Evolutionary conservation across 2,797 vertebrate species (phyloP).

Genomic region (Sciurus vulgaris): DNA sequence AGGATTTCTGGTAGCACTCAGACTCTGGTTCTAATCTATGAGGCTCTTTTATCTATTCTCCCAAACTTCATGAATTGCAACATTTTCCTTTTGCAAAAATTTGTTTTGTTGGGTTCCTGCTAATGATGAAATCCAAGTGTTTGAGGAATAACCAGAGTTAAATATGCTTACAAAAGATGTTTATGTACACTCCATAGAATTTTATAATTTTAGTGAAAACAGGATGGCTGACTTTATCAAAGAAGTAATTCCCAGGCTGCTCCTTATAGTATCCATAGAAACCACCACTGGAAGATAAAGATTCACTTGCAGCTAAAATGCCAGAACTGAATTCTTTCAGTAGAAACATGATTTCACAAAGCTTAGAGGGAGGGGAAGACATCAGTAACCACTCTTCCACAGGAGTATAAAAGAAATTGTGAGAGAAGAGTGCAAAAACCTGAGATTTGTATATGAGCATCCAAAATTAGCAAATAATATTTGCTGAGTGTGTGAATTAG

Average conservation of each 20-base stretch:
- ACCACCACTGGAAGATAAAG: not conserved
- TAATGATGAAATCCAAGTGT: not conserved
- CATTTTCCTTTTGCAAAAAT: not conserved
- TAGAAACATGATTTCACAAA: conserved; percentile 1
- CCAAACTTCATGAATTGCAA: not conserved
- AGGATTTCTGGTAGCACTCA: not conserved
- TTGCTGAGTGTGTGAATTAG: not conserved
- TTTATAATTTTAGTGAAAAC: not conserved
- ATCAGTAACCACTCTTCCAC: not conserved
- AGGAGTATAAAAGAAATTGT: not conserved
- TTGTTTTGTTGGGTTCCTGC: not conserved
- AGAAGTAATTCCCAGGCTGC: not conserved
- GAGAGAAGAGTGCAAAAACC: not conserved
- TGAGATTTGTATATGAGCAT: not conserved
- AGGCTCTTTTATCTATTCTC: not conserved
- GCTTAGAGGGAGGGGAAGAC: not conserved
- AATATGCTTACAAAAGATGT: not conserved
- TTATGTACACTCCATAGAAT: not conserved
- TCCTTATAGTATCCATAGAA: not conserved
- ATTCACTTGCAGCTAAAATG: not conserved
- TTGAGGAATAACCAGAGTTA: not conserved
- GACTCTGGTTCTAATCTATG: not conserved
- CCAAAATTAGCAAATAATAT: not conserved
- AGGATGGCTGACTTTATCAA: not conserved
- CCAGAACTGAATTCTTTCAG: not conserved